A percentile compares a stretch with the other conserved stretches of the same genome.
These are phyloP conservation scores for Anser cygnoides DNA, from an alignment of 2,113 vertebrate genomes.

Conservation along the genomic window DNA sequence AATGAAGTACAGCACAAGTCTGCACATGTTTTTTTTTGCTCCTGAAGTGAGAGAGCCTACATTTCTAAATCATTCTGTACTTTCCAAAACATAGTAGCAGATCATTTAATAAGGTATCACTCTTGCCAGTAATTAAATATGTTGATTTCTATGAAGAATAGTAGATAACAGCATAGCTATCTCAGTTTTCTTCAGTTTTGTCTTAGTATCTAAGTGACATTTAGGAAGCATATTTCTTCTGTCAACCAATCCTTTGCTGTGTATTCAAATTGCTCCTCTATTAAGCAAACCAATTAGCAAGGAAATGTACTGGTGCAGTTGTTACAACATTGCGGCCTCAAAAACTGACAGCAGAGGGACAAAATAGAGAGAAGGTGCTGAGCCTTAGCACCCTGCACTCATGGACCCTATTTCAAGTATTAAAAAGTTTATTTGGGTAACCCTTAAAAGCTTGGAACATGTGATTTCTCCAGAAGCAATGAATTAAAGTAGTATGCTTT, in stretches of 20 bases:
- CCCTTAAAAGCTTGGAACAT: not conserved
- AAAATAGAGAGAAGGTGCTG: not conserved
- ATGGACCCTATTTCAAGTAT: not conserved
- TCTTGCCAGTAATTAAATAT: not conserved
- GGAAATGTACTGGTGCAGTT: not conserved
- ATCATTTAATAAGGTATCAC: not conserved
- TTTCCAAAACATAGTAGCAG: not conserved
- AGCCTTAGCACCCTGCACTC: not conserved
- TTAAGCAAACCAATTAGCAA: not conserved
- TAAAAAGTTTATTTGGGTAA: not conserved
- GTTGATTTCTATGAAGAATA: not conserved
- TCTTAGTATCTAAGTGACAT: not conserved
- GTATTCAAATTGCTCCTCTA: not conserved
- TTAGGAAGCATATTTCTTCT: not conserved
- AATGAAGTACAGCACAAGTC: not conserved
- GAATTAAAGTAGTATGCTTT: not conserved
- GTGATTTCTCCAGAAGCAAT: not conserved
- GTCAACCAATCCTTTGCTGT: not conserved
- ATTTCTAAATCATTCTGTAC: not conserved
- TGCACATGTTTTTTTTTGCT: not conserved
- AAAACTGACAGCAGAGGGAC: not conserved
- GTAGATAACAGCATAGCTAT: not conserved
- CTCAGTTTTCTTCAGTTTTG: not conserved
- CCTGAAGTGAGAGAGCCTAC: not conserved
- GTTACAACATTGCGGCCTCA: not conserved